phyloP scores from a whole-genome alignment of 2,797 vertebrate genomes.

The Paratrypauchen microcephalus region DNA sequence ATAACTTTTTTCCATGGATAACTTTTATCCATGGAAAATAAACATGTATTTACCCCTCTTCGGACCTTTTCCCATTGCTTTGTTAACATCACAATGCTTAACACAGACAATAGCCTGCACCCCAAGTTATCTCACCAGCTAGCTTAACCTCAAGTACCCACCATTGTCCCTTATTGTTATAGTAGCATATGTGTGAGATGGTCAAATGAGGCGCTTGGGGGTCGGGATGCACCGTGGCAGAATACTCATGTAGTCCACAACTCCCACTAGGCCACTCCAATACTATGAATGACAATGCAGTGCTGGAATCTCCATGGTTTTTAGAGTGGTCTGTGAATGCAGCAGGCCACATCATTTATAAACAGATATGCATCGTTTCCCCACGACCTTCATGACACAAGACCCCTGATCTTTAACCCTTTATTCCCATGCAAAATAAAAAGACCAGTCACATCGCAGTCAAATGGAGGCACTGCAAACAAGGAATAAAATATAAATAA shows the following conservation, averaged over 20 bases:
- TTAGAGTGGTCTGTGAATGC: conserved; percentile 21
- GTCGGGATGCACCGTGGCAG: conserved; percentile 29
- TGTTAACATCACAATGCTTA: conserved; percentile 67
- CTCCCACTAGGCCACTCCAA: conserved; percentile 41
- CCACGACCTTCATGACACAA: conserved; percentile 60
- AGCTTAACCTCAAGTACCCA: conserved; percentile 62
- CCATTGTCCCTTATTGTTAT: conserved; percentile 68
- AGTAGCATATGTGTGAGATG: conserved; percentile 67
- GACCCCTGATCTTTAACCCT: conserved; percentile 51
- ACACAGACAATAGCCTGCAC: conserved; percentile 69
- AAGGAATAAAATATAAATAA: conserved; percentile 51
- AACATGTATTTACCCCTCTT: conserved; percentile 13
- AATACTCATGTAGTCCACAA: conserved; percentile 51
- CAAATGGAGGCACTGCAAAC: conserved; percentile 32
- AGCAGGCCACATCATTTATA: conserved; percentile 40
- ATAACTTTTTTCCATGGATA: background rate
- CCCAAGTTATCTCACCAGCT: conserved; percentile 58
- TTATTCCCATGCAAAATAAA: conserved; percentile 35
- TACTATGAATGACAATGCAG: conserved; percentile 34
- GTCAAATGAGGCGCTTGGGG: conserved; percentile 34
- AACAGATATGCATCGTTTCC: conserved; percentile 46
- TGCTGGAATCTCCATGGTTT: conserved; percentile 57
- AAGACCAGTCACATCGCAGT: conserved; percentile 38
- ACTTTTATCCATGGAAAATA: background rate
- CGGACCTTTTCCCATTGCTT: conserved; percentile 42